Evolutionary conservation across 1,140 invertebrate genomes (phyloP).

Genomic region (Temnothorax longispinosus): DNA sequence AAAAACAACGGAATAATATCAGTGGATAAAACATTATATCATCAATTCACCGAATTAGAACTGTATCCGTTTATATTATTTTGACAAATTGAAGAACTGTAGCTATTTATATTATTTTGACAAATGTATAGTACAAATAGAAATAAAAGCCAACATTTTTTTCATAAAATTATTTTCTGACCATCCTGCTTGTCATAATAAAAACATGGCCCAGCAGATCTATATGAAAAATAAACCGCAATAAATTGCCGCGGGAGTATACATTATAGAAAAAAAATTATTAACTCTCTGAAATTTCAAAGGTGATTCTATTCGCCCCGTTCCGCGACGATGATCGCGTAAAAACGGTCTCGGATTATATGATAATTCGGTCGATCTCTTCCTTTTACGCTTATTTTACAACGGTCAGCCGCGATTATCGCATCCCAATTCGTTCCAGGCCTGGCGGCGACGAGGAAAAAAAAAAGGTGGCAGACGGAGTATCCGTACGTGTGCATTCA

Average conservation of each 20-base stretch:
- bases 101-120: background rate
- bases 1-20: background rate
- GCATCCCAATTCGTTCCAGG: constrained; percentile 52
- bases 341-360: constrained; percentile 26
- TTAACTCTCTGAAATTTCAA: background rate
- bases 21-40: too few relatives aligned
- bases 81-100: background rate
- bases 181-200: background rate
- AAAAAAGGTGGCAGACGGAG: background rate
- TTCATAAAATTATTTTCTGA: background rate
- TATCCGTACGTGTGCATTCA: constrained; percentile 33
- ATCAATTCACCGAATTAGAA: background rate
- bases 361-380: constrained; percentile 44
- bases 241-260: background rate
- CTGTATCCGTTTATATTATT: background rate
- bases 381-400: constrained; percentile 34
- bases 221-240: background rate
- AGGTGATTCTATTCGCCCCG: constrained; percentile 9
- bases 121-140: background rate
- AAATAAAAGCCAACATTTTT: background rate
- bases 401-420: constrained; percentile 52
- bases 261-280: background rate
- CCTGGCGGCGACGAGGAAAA: constrained; percentile 15
- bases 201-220: background rate
- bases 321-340: constrained; percentile 18